A percentile compares a stretch with the other conserved stretches of the same genome.
Evolutionary conservation across 2,888 invertebrate species (phyloP).

Genomic region (Galeruca laticollis): DNA sequence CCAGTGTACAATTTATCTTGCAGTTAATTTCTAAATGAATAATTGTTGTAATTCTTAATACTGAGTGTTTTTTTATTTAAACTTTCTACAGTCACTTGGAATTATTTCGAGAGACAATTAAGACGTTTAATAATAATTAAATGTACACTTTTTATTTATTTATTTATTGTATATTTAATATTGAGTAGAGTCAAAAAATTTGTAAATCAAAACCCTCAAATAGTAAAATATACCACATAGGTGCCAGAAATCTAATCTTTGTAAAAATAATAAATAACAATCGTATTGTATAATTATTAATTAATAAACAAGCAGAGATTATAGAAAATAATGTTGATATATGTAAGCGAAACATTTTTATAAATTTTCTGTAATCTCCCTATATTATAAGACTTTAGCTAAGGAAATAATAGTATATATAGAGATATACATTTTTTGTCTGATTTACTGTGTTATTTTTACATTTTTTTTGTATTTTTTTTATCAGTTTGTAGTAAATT

Average conservation of each 20-base stretch:
- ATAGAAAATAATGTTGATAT: constrained; percentile 44
- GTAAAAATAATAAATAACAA: constrained; percentile 55
- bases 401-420: constrained; percentile 45
- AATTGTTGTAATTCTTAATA: no score
- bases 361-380: constrained; percentile 47
- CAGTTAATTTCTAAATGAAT: no score
- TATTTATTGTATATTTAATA: background rate
- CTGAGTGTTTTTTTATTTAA: no score
- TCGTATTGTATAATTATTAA: constrained; percentile 51
- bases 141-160: background rate
- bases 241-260: constrained; percentile 55
- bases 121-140: no score
- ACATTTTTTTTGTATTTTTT: constrained; percentile 39
- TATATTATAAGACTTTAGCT: constrained; percentile 53
- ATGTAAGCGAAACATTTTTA: constrained; percentile 44
- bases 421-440: no score
- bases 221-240: constrained; percentile 56
- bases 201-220: constrained; percentile 32
- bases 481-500: constrained; percentile 36
- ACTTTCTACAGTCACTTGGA: no score
- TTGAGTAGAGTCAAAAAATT: constrained; percentile 29
- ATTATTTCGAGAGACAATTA: no score
- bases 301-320: constrained; percentile 40
- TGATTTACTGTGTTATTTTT: constrained; percentile 51
- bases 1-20: no score